These are phyloP conservation scores for Anisognathus igniventris DNA, from an alignment of 2,797 vertebrate genomes.

Conservation along the genomic window DNA sequence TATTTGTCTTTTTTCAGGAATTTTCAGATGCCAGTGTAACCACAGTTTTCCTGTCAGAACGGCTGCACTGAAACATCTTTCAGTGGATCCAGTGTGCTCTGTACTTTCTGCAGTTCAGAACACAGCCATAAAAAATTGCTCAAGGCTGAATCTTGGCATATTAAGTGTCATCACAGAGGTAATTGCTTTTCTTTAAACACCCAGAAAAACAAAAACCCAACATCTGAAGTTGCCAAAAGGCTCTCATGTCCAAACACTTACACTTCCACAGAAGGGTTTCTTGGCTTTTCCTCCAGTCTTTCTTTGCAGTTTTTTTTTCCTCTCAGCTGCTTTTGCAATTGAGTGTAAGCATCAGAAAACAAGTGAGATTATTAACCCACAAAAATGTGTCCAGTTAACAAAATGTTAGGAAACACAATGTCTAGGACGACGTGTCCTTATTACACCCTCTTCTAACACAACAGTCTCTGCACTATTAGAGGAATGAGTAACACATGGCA, in stretches of 20 bases:
- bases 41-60: conserved; percentile 47
- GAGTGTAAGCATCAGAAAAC: conserved; percentile 31
- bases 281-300: conserved; percentile 35
- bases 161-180: conserved; percentile 74
- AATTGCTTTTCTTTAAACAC: conserved; percentile 74
- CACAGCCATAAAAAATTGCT: conserved; percentile 74
- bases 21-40: conserved; percentile 29
- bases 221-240: conserved; percentile 64
- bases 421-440: conserved; percentile 17
- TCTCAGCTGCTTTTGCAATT: conserved; percentile 49
- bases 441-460: conserved; percentile 24
- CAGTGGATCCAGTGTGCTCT: conserved; percentile 49
- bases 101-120: conserved; percentile 67
- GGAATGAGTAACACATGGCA: conserved; percentile 27
- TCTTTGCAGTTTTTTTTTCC: not conserved
- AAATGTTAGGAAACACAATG: conserved; percentile 38
- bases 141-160: conserved; percentile 69
- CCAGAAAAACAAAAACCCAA: conserved; percentile 18
- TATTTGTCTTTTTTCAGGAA: conserved; percentile 38
- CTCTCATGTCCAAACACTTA: conserved; percentile 63
- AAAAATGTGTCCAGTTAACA: conserved; percentile 52
- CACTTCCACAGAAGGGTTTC: conserved; percentile 36
- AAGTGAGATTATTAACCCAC: conserved; percentile 39
- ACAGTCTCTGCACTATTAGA: not conserved
- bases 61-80: conserved; percentile 39